Evolutionary conservation across 2,113 vertebrate species (phyloP).

Genomic region (Rousettus leschenaultii): DNA sequence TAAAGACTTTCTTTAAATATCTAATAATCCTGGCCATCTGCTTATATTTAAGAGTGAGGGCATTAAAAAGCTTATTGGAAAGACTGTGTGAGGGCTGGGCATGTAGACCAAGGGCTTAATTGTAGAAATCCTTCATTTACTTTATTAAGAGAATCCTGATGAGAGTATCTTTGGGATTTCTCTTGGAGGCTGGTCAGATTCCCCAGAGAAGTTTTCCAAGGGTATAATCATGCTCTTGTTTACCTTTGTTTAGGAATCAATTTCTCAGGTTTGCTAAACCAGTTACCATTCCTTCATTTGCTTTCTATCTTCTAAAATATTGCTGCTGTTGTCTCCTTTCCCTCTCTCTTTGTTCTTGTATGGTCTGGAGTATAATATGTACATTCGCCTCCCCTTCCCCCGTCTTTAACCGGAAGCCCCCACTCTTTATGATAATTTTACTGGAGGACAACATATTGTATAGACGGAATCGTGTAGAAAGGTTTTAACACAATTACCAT

Average conservation of each 20-base stretch:
- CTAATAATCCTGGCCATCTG: not conserved
- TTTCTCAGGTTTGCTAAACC: conserved; percentile 1
- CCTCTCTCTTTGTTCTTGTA: not conserved
- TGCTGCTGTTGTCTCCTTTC: not conserved
- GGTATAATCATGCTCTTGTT: not conserved
- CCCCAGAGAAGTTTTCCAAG: not conserved
- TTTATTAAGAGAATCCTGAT: not conserved
- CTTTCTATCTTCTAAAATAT: not conserved
- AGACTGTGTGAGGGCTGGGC: not conserved
- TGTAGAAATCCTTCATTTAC: not conserved
- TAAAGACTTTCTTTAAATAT: not conserved
- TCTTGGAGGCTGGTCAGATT: not conserved
- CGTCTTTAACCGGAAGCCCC: not conserved
- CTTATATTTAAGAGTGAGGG: not conserved
- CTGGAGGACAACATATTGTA: not conserved
- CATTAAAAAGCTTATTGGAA: not conserved
- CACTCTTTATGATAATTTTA: not conserved
- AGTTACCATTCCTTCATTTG: not conserved
- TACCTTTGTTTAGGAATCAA: not conserved
- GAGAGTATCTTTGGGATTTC: not conserved
- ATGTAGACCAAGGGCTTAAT: not conserved
- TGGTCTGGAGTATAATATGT: not conserved
- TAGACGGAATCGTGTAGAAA: not conserved
- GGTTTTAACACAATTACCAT: conserved; percentile 4
- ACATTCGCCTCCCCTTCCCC: not conserved